Evolutionary conservation across 2,113 vertebrate species (phyloP).

Genomic region (Lepus europaeus): DNA sequence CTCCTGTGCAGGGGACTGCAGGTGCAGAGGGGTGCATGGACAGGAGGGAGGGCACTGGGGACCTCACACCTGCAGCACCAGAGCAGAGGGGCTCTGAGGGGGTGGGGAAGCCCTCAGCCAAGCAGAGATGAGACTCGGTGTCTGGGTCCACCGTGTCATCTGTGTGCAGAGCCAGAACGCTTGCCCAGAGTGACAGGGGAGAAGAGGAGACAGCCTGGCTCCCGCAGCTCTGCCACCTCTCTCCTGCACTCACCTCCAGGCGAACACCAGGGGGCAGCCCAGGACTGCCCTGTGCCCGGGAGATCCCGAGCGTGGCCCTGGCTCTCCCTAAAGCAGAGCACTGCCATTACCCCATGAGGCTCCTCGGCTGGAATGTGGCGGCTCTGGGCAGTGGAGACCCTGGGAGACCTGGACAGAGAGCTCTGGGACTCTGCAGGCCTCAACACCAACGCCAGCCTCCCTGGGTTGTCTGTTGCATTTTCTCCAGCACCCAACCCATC

Average conservation of each 20-base stretch:
- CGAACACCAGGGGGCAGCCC: slow-evolving; percentile 69
- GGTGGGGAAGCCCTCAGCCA: no score
- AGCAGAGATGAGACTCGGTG: no score
- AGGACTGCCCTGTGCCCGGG: background rate
- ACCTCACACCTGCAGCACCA: no score
- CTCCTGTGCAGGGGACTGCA: no score
- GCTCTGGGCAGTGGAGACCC: background rate
- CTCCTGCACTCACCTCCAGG: background rate
- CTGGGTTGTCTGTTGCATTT: background rate
- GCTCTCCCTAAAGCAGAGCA: background rate
- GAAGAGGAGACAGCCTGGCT: no score
- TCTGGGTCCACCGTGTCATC: no score
- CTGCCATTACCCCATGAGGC: background rate
- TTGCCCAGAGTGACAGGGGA: no score
- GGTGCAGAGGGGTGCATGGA: no score
- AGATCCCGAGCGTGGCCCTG: rapidly evolving
- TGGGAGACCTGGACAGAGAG: background rate
- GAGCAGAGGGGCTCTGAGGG: no score
- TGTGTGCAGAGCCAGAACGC: no score
- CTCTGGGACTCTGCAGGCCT: background rate
- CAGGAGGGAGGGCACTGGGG: no score
- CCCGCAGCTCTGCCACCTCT: background rate
- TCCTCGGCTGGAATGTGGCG: background rate
- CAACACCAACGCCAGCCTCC: slow-evolving; percentile 53
- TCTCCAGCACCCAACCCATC: background rate